phyloP scores from a whole-genome alignment of 2,888 invertebrate genomes.

The Tillus elongatus region DNA sequence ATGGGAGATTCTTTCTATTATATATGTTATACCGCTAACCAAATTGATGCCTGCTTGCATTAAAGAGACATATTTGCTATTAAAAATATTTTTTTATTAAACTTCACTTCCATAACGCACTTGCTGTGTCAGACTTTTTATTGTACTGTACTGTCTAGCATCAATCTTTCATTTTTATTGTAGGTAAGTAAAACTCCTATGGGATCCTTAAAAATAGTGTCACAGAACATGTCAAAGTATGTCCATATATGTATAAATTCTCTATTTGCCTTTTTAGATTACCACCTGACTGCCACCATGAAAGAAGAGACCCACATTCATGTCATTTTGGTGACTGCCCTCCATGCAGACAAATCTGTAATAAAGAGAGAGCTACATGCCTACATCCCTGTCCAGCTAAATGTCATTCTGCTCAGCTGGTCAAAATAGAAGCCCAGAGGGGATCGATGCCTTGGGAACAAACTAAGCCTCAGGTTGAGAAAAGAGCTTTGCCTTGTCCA shows the following conservation, averaged over 20 bases:
- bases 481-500: constrained; percentile 56
- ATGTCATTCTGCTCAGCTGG: constrained; percentile 70
- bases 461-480: constrained; percentile 40
- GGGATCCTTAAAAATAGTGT: no score
- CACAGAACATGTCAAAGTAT: background rate
- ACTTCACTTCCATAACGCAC: no score
- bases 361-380: constrained; percentile 49
- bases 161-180: no score
- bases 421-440: constrained; percentile 49
- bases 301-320: constrained; percentile 57
- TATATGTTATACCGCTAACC: no score
- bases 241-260: background rate
- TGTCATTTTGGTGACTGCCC: constrained; percentile 83
- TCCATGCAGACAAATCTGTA: constrained; percentile 69
- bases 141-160: no score
- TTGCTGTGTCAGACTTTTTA: no score
- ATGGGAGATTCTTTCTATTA: no score
- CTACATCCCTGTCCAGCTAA: constrained; percentile 58
- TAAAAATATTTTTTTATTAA: no score
- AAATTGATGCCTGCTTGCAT: no score
- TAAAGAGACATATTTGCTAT: no score
- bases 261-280: constrained; percentile 43
- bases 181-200: no score
- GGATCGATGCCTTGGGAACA: constrained; percentile 60
- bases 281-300: constrained; percentile 79